Base-by-base conservation (phyloP, 2,113 vertebrate genomes). In the Cebus imitator region DNA sequence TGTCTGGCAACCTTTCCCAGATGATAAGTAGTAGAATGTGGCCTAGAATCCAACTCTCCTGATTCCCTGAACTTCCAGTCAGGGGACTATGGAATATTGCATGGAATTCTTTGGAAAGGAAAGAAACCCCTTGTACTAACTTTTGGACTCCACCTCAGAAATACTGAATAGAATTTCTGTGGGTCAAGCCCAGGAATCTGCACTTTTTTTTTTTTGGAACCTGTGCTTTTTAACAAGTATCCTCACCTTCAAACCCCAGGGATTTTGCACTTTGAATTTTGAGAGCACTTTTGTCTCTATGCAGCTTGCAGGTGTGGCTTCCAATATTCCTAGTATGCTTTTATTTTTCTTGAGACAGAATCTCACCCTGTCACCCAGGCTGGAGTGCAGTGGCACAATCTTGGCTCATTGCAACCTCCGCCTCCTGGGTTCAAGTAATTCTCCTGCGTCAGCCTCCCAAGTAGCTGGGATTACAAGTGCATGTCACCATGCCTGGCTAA, bases 101-200 rank as follows among this genome's bases (percentile, higher is more conserved):
- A 55, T 16, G 50, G 23, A 48, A 85, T 92, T 92, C 64, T 92
- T 72, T 52, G 23, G 57, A 92, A 97, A 96, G 35, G 25, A 81
- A 85, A 83, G n/a, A 72, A 45, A 37, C 1, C 3, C 55, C 58
- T 75, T 45, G 12, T 55, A 50, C 6, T 93, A 68, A 45, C n/a
- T 45, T 48, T 43, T 85, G 64, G 68, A 82, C 64, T 76, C 68
- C 35, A 40, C 66, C 64, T 76, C 45, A 76, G 57, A 68, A 6
- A 11, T 2, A 27, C 45, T 45, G 57, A 88, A 78, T 25, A 66
- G 64, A 95, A 66, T 68, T 61, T 68, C 8, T 75, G 25, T 45
- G 21, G 25, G 30, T 6, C 5, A 18, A 35, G 57, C 11, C 27
- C 37, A 87, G 50, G 10, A 57, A 57, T 80, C 52, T 72, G 25